Conservation (phyloP, 2,888 invertebrate species). For the Harpalus rubripes region DNA sequence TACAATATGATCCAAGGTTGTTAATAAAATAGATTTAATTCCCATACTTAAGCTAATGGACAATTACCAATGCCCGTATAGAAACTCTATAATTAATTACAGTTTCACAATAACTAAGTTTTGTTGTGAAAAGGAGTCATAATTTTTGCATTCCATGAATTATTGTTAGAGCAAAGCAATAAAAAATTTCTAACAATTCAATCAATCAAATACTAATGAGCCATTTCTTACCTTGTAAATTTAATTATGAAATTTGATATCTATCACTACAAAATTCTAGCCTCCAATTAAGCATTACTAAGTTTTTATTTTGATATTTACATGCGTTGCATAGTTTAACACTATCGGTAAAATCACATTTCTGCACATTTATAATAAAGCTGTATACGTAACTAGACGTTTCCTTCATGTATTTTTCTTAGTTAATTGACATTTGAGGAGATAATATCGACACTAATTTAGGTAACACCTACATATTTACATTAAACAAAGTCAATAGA, state of each 20-base stretch:
- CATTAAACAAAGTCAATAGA: not conserved
- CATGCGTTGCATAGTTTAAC: conserved; percentile 14
- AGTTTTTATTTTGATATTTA: conserved; percentile 32
- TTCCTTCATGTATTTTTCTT: conserved; percentile 47
- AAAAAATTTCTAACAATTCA: conserved; percentile 38
- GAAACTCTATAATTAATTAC: conserved; percentile 31
- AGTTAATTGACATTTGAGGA: conserved; percentile 37
- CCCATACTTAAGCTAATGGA: conserved; percentile 30
- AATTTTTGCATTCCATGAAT: conserved; percentile 32
- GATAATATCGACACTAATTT: conserved; percentile 32
- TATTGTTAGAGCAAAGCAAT: not conserved
- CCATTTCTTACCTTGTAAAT: conserved; percentile 39
- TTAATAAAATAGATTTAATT: conserved; percentile 47
- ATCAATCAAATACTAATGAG: conserved; percentile 41
- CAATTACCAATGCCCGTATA: conserved; percentile 22
- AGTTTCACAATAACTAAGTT: conserved; percentile 13
- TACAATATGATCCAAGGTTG: conserved; percentile 47
- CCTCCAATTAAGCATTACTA: conserved; percentile 37
- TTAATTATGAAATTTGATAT: conserved; percentile 49
- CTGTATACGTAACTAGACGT: not conserved
- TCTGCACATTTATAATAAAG: conserved; percentile 32
- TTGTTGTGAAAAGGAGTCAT: conserved; percentile 34
- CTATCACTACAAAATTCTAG: conserved; percentile 31
- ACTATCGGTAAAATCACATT: conserved; percentile 28
- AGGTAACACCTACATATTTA: conserved; percentile 27